phyloP scores from a whole-genome alignment of 2,888 invertebrate species.

The Pterostichus niger region DNA sequence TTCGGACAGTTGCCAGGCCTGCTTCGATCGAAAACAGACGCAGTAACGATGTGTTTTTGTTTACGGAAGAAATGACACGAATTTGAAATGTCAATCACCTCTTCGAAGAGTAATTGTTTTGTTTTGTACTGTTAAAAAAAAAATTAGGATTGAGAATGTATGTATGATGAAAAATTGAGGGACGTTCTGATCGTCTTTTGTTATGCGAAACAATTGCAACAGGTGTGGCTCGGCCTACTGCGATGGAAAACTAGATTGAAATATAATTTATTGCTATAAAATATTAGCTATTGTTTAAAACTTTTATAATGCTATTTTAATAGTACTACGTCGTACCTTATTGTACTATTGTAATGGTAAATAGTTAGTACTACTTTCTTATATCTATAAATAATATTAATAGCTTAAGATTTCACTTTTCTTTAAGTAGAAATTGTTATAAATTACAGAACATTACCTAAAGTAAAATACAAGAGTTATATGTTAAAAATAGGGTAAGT shows the following conservation, averaged over 20 bases:
- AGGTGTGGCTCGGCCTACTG: not conserved
- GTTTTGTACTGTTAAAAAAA: no score
- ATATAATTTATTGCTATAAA: not conserved
- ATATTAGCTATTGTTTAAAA: not conserved
- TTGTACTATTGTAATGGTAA: not conserved
- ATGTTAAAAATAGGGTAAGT: no score
- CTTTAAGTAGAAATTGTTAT: not conserved
- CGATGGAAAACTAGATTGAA: not conserved
- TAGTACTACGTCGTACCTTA: not conserved
- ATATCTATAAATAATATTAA: not conserved
- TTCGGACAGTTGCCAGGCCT: no score
- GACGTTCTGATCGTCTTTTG: not conserved
- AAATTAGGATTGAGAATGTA: no score
- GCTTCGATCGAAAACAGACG: no score
- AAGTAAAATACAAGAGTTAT: no score
- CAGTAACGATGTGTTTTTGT: no score
- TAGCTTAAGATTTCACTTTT: not conserved
- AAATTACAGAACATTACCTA: no score
- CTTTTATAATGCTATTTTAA: not conserved
- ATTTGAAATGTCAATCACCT: no score
- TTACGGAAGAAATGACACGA: no score
- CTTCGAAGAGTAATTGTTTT: no score
- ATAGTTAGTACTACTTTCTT: not conserved
- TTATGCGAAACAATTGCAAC: constrained; percentile 10
- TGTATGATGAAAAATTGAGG: no score